Evolutionary conservation across 2,113 vertebrate species (phyloP).

Genomic region (Gavialis gangeticus): DNA sequence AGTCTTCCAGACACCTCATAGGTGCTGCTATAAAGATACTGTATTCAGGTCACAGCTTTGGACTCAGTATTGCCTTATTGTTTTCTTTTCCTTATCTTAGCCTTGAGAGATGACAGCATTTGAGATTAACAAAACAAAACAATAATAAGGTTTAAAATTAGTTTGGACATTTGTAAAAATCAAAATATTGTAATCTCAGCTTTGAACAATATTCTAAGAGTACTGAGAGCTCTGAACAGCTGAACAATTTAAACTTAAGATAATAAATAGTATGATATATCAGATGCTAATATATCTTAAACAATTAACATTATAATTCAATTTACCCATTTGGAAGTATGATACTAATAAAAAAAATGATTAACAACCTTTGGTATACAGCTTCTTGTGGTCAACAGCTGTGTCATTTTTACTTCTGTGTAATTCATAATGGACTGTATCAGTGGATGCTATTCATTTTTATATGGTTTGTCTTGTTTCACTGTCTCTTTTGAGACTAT

Average conservation of each 20-base stretch:
- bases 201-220: background rate
- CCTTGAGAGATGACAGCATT: background rate
- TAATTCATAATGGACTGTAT: background rate
- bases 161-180: background rate
- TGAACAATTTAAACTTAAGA: background rate
- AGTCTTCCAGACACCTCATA: background rate
- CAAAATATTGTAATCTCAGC: background rate
- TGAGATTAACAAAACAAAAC: background rate
- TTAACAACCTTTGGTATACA: background rate
- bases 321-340: background rate
- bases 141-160: background rate
- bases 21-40: background rate
- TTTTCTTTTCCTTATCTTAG: background rate
- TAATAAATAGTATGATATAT: background rate
- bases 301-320: background rate
- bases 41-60: background rate
- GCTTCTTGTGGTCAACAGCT: background rate
- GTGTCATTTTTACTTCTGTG: background rate
- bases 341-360: background rate
- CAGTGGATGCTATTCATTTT: background rate
- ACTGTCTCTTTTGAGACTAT: slow-evolving; percentile 24
- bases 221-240: background rate
- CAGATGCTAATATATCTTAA: accelerated
- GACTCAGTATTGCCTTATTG: background rate
- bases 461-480: background rate